These are phyloP conservation scores for Micrasema longulum DNA, from an alignment of 1,140 invertebrate genomes.

Conservation along the genomic window DNA sequence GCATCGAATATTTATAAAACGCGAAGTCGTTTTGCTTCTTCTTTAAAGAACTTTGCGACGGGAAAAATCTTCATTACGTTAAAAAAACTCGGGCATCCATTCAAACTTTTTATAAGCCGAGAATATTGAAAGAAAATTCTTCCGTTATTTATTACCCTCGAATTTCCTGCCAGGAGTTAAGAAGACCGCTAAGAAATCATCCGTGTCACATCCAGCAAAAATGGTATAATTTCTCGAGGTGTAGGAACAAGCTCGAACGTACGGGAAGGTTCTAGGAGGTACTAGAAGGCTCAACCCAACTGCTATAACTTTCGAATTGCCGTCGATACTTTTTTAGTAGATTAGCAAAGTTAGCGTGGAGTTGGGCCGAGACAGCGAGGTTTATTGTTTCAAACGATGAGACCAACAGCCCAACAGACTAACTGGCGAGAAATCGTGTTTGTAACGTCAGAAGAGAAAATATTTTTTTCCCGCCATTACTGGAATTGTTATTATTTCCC, in stretches of 20 bases:
- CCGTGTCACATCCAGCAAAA: conserved; percentile 7
- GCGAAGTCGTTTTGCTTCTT: no score
- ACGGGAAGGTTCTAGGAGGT: conserved; percentile 10
- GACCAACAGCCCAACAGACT: not conserved
- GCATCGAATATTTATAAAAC: no score
- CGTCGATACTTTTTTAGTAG: conserved; percentile 53
- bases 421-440: conserved; percentile 14
- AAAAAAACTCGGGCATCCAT: no score
- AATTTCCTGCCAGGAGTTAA: no score
- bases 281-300: conserved; percentile 5
- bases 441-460: conserved; percentile 1
- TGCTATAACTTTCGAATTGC: conserved; percentile 47
- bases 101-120: no score
- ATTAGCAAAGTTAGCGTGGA: conserved; percentile 49
- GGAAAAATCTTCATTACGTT: no score
- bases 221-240: conserved; percentile 21
- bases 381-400: conserved; percentile 44
- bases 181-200: conserved; percentile 15
- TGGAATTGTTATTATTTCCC: conserved; percentile 7
- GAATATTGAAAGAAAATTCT: no score
- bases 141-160: no score
- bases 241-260: conserved; percentile 19
- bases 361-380: conserved; percentile 1
- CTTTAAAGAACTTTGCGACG: no score
- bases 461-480: not conserved